Conservation (phyloP, 2,797 vertebrate species). For the Chanos chanos region DNA sequence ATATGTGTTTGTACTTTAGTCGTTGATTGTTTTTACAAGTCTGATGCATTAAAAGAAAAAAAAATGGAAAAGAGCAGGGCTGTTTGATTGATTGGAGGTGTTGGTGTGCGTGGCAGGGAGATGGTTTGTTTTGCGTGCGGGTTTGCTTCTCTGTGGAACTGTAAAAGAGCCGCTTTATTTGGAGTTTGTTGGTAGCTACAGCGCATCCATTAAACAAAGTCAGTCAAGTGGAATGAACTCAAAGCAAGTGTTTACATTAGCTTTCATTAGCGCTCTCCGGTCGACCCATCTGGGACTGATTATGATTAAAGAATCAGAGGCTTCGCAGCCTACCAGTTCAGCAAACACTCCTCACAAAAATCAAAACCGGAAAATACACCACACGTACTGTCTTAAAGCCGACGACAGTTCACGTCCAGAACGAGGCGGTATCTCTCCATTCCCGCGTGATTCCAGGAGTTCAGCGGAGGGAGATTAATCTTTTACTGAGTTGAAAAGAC, state of each 20-base stretch:
- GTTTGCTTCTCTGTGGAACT: slow-evolving; percentile 24
- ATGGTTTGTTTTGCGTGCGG: slow-evolving; percentile 4
- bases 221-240: slow-evolving; percentile 39
- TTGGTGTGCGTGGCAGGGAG: not conserved
- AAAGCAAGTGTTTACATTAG: slow-evolving; percentile 47
- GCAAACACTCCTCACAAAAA: not conserved
- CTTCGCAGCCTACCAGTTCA: slow-evolving; percentile 18
- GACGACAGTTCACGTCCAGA: too few species aligned
- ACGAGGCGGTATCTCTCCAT: too few species aligned
- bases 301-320: slow-evolving; percentile 33
- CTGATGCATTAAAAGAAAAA: too few species aligned
- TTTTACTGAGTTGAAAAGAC: too few species aligned
- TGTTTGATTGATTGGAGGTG: not conserved
- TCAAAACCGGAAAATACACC: not conserved
- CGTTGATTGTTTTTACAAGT: too few species aligned
- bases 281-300: slow-evolving; percentile 25
- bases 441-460: not conserved
- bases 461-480: too few species aligned
- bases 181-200: slow-evolving; percentile 34
- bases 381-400: too few species aligned
- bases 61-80: too few species aligned
- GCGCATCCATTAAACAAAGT: slow-evolving; percentile 40
- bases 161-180: slow-evolving; percentile 23
- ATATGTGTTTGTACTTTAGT: too few species aligned
- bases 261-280: slow-evolving; percentile 39